A percentile compares a stretch with the other conserved stretches of the same genome.
Conservation (phyloP, 2,113 vertebrate species). For the Mionectes macconnelli region DNA sequence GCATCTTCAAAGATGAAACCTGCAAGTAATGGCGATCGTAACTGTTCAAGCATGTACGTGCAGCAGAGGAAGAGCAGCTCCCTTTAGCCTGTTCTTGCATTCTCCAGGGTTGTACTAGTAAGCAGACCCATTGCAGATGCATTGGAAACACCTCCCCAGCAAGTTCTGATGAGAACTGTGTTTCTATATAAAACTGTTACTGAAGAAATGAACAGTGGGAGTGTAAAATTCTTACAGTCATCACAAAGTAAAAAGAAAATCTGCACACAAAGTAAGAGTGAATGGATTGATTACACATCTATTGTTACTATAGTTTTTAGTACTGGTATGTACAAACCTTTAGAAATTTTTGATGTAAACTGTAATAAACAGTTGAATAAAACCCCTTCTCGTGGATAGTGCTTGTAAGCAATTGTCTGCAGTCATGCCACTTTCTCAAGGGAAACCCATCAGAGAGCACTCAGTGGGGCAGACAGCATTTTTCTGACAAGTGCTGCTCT, state of each 20-base stretch:
- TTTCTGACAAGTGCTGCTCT: not conserved
- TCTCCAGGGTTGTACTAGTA: accelerated
- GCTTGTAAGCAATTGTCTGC: not conserved
- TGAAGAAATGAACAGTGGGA: not conserved
- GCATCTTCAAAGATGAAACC: not conserved
- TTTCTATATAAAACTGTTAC: not conserved
- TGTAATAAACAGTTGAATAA: not conserved
- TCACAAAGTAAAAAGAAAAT: not conserved
- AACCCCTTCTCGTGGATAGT: not conserved
- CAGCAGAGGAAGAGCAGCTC: not conserved
- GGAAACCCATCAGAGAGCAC: not conserved
- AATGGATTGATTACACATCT: not conserved
- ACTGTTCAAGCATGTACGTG: not conserved
- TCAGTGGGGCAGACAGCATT: not conserved
- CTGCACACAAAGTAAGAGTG: not conserved
- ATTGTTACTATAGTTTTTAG: not conserved
- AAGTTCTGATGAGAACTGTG: not conserved
- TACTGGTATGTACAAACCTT: not conserved
- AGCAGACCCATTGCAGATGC: not conserved
- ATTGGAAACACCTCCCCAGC: not conserved
- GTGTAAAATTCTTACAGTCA: not conserved
- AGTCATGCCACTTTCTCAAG: not conserved
- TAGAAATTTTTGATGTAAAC: not conserved
- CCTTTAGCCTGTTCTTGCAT: not conserved
- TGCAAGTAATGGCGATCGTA: not conserved